Evolutionary conservation across 1,140 invertebrate species (phyloP), one percentile per base, ranked within the genome.

Genomic region (Mizuhopecten yessoensis): DNA sequence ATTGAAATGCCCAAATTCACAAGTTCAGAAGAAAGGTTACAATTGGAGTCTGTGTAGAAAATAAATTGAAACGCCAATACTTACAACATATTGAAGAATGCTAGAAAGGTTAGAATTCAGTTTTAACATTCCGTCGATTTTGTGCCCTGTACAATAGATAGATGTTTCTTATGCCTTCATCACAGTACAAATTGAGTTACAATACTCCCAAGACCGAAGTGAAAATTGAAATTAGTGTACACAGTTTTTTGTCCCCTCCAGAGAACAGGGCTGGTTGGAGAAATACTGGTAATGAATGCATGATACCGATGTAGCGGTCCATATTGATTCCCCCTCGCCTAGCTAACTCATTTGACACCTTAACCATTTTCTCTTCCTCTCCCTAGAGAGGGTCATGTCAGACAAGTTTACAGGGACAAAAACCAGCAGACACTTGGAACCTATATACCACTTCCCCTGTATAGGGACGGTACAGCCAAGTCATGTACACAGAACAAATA

Each of bases 171-270:
- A 75, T n/a, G 57, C 57, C 29, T 75, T n/a, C 57, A 75, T 75
- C 57, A 75, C 57, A n/a, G 57, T 29, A 75, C n/a, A 75, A 75
- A 75, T 75, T 75, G 57, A 75, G 57, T 75, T 75, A 75, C 57
- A 75, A 75, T 75, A 75, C 57, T 75, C 57, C 57, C 23, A 75
- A 75, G 57, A 75, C 57, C 11, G 23, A 17, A 75, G 57, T 75
- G 57, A 75, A 75, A 75, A 75, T 75, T 75, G 57, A n/a, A 75
- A 75, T 75, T 75, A 75, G 57, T 75, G 57, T 75, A 75, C 57
- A 75, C 29, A 75, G 57, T n/a, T 75, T 75, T 75, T 75, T 29
- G 5, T 29, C 17, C 9, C 57, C 57, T 75, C 57, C 57, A 29
- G 57, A 75, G 57, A 29, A 75, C 23, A 17, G 0, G 57, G 23